Conservation (phyloP, 2,797 vertebrate species). For the Podargus strigoides region DNA sequence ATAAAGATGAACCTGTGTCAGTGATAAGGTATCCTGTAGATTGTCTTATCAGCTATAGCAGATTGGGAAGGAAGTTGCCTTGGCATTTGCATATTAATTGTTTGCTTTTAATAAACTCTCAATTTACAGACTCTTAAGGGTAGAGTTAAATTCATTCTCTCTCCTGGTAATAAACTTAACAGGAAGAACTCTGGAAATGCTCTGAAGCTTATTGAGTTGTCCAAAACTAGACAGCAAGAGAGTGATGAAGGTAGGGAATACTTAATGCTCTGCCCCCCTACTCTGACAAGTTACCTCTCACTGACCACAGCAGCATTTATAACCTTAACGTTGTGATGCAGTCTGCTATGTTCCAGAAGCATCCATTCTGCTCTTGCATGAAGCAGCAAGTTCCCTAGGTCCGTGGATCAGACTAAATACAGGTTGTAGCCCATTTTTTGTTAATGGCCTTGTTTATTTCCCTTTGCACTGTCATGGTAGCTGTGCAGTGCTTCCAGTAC, state of each 20-base stretch:
- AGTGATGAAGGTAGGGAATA: background rate
- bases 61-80: background rate
- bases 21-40: background rate
- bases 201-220: background rate
- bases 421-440: background rate
- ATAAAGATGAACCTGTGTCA: background rate
- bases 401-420: background rate
- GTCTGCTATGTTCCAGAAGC: background rate
- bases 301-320: background rate
- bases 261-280: background rate
- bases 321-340: background rate
- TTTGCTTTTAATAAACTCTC: background rate
- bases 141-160: background rate
- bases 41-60: background rate
- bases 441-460: background rate
- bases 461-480: accelerated
- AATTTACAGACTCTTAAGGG: background rate
- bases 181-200: background rate
- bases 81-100: background rate
- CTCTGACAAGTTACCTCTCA: background rate
- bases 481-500: background rate
- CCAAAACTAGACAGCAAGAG: background rate
- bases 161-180: background rate
- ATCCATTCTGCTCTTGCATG: background rate
- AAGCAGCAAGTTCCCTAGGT: background rate